A percentile compares a stretch with the other conserved stretches of the same genome.
Evolutionary conservation across 2,888 invertebrate species (phyloP).

Genomic region (Schizaphis graminum): DNA sequence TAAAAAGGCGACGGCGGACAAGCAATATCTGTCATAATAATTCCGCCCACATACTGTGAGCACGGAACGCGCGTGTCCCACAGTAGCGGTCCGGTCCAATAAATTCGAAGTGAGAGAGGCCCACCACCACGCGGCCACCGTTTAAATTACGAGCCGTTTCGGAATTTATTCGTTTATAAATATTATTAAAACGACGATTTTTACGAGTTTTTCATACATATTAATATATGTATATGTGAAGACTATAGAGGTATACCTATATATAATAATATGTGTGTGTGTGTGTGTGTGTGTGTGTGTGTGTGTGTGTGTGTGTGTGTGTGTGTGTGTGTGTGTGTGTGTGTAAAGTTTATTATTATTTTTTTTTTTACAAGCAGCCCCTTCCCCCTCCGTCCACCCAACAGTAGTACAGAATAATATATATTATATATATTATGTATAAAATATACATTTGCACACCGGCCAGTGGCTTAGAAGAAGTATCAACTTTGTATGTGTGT

Average conservation of each 20-base stretch:
- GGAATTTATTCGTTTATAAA: constrained; percentile 64
- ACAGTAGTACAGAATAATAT: neutral
- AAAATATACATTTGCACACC: neutral
- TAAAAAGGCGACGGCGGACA: constrained; percentile 63
- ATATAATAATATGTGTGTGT: neutral
- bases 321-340: neutral
- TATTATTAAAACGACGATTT: constrained; percentile 56
- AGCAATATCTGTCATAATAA: constrained; percentile 65
- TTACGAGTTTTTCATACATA: constrained; percentile 43
- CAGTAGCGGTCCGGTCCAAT: constrained; percentile 64
- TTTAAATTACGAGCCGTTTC: constrained; percentile 60
- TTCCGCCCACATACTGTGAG: constrained; percentile 63
- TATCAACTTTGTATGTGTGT: neutral
- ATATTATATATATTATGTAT: no score
- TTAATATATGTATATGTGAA: neutral
- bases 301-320: neutral
- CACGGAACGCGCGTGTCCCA: constrained; percentile 46
- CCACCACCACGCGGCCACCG: constrained; percentile 9
- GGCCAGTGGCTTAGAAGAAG: neutral
- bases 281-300: neutral
- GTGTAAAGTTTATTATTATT: constrained; percentile 39
- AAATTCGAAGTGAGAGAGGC: constrained; percentile 48
- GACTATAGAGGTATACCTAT: neutral
- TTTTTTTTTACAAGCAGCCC: neutral
- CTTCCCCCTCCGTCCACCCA: neutral